Base-by-base conservation (phyloP, 2,113 vertebrate species). In the Microcebus griseorufus region DNA sequence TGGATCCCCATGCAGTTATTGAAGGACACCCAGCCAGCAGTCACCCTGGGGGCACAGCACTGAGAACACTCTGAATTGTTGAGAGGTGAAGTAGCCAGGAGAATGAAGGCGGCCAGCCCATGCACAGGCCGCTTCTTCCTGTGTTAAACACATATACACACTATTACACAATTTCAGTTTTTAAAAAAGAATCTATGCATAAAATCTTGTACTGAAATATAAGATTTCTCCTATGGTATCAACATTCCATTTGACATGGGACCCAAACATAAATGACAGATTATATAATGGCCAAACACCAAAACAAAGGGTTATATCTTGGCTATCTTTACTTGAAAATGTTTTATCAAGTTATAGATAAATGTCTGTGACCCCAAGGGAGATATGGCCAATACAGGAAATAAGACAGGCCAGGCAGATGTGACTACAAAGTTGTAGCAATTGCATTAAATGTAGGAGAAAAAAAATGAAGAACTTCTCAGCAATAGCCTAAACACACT, bases 21-120 rank as follows among this genome's bases (percentile, higher is more conserved):
- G 67, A 93, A 65, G 83, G 60, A 93, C 13, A 23, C 18, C n/a
- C 79, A 60, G 92, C 92, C 96, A 98, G 84, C 45, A 64, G 48
- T 1, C 51, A 70, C 60, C 75, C 93, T 34, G 5, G 89, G 64
- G 80, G 90, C 80, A 39, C 67, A 96, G 37, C 48, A 78, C 0
- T 37, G 88, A 91, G 65, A 96, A 13, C 8, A 25, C 3, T 27
- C 92, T 87, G 51, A 78, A 96, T 67, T 85, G n/a, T 80, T 83
- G 62, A 82, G 85, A 93, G 86, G 81, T 72, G 53, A 87, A 78
- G 76, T 67, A 90, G 82, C 88, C 92, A 85, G 75, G 64, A 89
- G 70, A 75, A 88, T 5, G 55, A 84, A 81, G 55, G 20, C 22
- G 45, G 73, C 9, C 78, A 92, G 64, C 42, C 34, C 32, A n/a